Percentiles rank a stretch among this genome's conserved stretches.
phyloP scores from a whole-genome alignment of 2,113 vertebrate genomes.

The Laterallus jamaicensis region DNA sequence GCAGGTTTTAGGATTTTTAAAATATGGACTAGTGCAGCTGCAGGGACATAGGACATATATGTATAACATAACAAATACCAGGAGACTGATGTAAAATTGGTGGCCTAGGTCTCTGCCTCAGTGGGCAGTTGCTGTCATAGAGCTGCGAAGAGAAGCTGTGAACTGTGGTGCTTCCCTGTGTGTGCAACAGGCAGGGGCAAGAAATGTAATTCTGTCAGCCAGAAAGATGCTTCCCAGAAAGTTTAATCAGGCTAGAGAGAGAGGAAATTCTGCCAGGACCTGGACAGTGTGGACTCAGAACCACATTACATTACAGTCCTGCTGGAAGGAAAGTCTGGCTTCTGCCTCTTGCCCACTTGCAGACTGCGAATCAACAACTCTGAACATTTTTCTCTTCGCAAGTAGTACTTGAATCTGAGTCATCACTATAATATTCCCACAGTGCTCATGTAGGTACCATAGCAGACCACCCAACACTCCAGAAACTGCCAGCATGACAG shows the following conservation, averaged over 20 bases:
- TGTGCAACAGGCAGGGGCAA: not conserved
- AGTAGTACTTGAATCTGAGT: not conserved
- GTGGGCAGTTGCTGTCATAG: not conserved
- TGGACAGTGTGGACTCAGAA: not conserved
- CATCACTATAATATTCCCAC: not conserved
- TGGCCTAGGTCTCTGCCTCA: not conserved
- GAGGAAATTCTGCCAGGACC: not conserved
- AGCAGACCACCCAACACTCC: not conserved
- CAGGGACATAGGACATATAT: not conserved
- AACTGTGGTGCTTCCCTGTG: not conserved
- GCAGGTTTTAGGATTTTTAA: not conserved
- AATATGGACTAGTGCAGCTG: not conserved
- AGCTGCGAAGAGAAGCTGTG: not conserved
- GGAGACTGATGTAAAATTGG: not conserved
- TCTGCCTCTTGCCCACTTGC: not conserved
- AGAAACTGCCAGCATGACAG: not conserved
- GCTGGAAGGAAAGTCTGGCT: not conserved
- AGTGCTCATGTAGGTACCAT: not conserved
- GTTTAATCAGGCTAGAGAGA: not conserved
- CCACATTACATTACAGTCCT: not conserved
- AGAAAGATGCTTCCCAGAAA: not conserved
- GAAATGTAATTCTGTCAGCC: not conserved
- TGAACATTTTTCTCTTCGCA: not conserved
- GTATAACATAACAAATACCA: not conserved
- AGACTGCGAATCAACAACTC: not conserved